These are phyloP conservation scores for Hydra vulgaris DNA, from an alignment of 30 jellyfish, hydroid and myxozoan genomes.

Conservation along the genomic window DNA sequence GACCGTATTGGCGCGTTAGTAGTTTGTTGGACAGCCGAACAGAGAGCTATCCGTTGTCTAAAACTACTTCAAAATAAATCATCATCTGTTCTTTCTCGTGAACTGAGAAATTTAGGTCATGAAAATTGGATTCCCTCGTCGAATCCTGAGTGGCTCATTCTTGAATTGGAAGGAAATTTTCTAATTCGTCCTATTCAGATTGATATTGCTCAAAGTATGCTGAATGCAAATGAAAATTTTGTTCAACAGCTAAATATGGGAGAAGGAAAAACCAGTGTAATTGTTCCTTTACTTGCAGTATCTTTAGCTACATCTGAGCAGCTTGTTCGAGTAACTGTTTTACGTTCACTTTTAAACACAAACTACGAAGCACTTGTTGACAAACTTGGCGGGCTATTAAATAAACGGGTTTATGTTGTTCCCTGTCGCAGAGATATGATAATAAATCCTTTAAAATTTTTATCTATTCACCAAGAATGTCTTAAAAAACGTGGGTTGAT, in stretches of 20 bases:
- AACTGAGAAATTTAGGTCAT: neutral
- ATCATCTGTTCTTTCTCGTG: neutral
- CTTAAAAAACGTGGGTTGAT: neutral
- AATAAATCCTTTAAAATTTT: neutral
- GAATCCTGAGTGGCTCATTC: neutral
- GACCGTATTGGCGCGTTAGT: neutral
- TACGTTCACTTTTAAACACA: neutral
- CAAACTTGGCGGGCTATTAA: neutral
- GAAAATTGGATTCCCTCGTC: neutral
- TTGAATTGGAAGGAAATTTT: neutral
- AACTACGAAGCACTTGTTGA: neutral
- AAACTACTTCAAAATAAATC: neutral
- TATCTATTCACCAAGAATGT: neutral
- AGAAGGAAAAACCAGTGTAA: neutral
- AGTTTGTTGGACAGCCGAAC: neutral
- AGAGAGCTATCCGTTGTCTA: neutral
- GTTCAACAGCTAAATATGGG: neutral
- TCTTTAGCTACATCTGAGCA: neutral
- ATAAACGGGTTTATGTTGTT: neutral
- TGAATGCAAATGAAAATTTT: neutral
- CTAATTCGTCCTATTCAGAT: neutral
- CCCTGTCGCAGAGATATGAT: neutral
- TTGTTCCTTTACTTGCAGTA: neutral
- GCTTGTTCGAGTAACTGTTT: neutral
- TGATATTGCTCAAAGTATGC: neutral